phyloP scores from a whole-genome alignment of 2,888 invertebrate genomes.

The Gymnosoma rotundatum region DNA sequence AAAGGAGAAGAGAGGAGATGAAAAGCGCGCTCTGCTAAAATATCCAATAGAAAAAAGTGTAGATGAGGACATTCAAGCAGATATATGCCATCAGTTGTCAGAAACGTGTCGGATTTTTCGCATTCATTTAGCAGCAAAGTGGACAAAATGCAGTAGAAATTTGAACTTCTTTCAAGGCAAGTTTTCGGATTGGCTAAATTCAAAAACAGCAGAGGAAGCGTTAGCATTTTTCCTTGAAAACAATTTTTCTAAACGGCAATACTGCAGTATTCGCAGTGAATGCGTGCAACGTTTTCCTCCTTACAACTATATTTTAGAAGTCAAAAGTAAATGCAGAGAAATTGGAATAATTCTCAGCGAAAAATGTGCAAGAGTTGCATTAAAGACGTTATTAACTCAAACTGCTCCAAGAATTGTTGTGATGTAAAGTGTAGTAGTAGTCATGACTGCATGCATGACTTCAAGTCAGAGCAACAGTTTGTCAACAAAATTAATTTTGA shows the following conservation, averaged over 20 bases:
- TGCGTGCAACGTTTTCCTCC: neutral
- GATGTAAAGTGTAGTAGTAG: neutral
- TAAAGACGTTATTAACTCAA: neutral
- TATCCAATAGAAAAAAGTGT: too few relatives aligned
- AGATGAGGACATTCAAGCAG: too few relatives aligned
- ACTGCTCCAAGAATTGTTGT: slow-evolving; percentile 3
- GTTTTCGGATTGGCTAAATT: neutral
- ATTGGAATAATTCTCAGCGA: neutral
- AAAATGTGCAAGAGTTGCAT: neutral
- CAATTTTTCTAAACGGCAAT: slow-evolving; percentile 2
- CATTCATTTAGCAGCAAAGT: neutral
- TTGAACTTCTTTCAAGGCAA: neutral
- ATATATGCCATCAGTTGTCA: too few relatives aligned
- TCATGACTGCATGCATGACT: neutral
- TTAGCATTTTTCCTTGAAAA: slow-evolving; percentile 7
- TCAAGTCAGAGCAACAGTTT: neutral
- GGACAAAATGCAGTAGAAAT: neutral
- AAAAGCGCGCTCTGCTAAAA: too few relatives aligned
- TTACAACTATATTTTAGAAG: neutral
- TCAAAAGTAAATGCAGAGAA: neutral
- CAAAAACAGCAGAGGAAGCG: neutral
- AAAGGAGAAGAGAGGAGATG: too few relatives aligned
- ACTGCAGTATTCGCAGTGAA: neutral
- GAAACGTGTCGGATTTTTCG: too few relatives aligned
- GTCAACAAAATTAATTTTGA: neutral